phyloP scores from a whole-genome alignment of 2,888 invertebrate species.

The Campoletis raptor region DNA sequence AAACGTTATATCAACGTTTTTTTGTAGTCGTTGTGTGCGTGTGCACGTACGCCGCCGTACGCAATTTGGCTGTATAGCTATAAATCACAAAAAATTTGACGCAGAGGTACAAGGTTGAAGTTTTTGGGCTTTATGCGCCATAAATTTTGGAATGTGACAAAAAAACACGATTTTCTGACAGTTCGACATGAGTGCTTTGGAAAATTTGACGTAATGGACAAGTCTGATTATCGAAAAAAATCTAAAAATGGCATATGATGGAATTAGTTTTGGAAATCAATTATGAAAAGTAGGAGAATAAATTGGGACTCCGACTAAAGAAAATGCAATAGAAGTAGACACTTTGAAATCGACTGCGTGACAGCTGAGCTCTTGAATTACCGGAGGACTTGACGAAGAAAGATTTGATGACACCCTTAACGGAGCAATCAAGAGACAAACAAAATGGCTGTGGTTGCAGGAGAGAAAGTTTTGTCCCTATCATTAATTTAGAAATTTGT shows the following conservation, averaged over 20 bases:
- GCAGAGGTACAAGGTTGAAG: neutral
- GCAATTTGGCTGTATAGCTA: too few species aligned
- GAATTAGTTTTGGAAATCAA: neutral
- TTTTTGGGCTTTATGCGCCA: too few species aligned
- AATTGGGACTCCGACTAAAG: neutral
- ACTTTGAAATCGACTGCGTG: neutral
- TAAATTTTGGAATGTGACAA: neutral
- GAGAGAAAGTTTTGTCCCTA: conserved; percentile 38
- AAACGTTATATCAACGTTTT: neutral
- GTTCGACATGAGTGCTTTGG: neutral
- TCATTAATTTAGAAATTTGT: conserved; percentile 60
- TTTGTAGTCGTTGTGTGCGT: too few species aligned
- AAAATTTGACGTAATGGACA: neutral
- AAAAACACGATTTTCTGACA: neutral
- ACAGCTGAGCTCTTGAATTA: conserved; percentile 24
- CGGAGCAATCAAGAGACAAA: conserved; percentile 27
- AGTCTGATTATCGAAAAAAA: neutral
- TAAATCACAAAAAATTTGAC: neutral
- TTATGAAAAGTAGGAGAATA: neutral
- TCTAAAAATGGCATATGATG: neutral
- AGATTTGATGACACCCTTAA: conserved; percentile 30
- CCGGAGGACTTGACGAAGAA: conserved; percentile 51
- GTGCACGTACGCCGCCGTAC: too few species aligned
- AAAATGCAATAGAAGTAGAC: neutral
- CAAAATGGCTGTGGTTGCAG: conserved; percentile 1